phyloP scores from a whole-genome alignment of 2,113 vertebrate genomes.

The Acrocephalus kingi region DNA sequence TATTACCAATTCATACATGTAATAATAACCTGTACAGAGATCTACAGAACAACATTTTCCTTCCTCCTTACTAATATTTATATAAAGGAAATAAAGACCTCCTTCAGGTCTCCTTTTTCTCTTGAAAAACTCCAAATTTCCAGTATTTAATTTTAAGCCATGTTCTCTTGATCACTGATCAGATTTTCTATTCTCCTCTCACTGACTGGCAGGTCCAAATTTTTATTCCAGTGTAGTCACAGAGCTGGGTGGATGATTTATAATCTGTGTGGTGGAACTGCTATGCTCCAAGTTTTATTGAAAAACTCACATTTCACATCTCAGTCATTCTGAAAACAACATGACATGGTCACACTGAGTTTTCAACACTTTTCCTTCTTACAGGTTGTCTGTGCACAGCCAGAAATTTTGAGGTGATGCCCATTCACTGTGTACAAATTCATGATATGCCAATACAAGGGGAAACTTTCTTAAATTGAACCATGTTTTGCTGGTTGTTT shows the following conservation, averaged over 20 bases:
- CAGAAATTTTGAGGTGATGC: not conserved
- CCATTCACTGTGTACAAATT: not conserved
- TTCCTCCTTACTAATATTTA: not conserved
- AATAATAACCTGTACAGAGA: not conserved
- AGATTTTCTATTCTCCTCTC: not conserved
- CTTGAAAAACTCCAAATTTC: not conserved
- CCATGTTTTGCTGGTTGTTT: not conserved
- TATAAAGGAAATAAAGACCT: not conserved
- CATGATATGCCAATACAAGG: not conserved
- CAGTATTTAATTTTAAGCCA: not conserved
- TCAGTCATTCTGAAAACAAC: not conserved
- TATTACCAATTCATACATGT: not conserved
- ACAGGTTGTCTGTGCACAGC: not conserved
- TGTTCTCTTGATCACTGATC: not conserved
- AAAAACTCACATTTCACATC: not conserved
- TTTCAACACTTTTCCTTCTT: not conserved
- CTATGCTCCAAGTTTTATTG: not conserved
- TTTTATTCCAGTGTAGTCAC: not conserved
- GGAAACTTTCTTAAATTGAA: not conserved
- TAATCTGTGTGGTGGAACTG: not conserved
- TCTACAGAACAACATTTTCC: not conserved
- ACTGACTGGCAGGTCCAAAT: not conserved
- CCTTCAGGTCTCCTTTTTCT: not conserved
- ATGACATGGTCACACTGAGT: not conserved
- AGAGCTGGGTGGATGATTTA: not conserved